Conservation (phyloP, 2,113 vertebrate genomes). For the Lycaon pictus region DNA sequence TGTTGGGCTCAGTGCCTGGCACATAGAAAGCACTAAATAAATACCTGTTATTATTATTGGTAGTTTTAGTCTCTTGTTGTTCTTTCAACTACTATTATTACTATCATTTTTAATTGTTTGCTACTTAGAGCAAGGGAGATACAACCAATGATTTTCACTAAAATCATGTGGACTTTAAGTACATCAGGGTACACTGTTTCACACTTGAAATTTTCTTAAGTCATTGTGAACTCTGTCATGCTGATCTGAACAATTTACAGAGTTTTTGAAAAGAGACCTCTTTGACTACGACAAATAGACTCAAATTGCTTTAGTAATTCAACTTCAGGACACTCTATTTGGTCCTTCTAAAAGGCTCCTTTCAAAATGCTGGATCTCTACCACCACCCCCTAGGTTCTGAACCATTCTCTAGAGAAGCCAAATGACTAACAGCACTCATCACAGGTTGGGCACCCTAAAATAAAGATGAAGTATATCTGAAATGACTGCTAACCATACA, state of each 20-base stretch:
- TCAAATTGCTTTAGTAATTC: conserved; percentile 33
- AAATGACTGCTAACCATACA: not conserved
- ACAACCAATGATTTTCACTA: not conserved
- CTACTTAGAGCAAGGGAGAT: not conserved
- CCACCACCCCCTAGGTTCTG: not conserved
- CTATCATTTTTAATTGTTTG: not conserved
- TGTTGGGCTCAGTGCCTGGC: not conserved
- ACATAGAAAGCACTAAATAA: not conserved
- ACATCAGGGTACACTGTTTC: not conserved
- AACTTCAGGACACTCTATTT: not conserved
- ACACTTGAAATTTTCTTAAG: not conserved
- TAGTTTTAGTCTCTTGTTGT: not conserved
- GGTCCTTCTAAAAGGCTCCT: conserved; percentile 12
- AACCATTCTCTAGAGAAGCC: not conserved
- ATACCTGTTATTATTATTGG: not conserved
- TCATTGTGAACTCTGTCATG: not conserved
- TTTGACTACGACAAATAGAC: not conserved
- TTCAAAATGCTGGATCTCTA: not conserved
- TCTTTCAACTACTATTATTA: not conserved
- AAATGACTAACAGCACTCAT: not conserved
- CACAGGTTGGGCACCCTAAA: not conserved
- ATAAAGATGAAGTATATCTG: not conserved
- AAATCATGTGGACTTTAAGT: not conserved
- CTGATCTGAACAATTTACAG: not conserved
- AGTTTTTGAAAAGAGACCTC: not conserved